Conservation (phyloP, 2,797 vertebrate genomes). For the Bradypodion ventrale region DNA sequence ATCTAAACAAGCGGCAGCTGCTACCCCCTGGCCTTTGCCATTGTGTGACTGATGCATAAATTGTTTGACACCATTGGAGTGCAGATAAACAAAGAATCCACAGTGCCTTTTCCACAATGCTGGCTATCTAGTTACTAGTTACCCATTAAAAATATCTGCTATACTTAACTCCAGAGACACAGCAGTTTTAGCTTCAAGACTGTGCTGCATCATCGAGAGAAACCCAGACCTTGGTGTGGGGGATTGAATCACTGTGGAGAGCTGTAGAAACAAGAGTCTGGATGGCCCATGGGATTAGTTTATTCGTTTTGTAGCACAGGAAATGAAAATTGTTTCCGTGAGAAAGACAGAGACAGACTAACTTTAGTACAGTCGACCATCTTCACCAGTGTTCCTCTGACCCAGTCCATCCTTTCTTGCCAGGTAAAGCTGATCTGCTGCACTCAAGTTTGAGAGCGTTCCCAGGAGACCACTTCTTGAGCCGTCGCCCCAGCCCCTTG, state of each 20-base stretch:
- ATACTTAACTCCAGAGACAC: neutral
- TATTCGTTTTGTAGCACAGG: neutral
- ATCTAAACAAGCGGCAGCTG: neutral
- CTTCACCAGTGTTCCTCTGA: neutral
- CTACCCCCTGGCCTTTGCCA: neutral
- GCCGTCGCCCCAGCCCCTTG: slow-evolving; percentile 73
- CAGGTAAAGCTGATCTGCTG: slow-evolving; percentile 84
- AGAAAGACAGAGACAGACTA: neutral
- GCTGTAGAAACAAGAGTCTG: neutral
- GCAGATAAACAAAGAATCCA: neutral
- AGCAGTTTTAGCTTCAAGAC: neutral
- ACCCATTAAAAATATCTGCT: neutral
- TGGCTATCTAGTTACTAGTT: no score
- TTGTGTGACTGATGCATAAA: neutral
- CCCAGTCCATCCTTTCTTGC: neutral
- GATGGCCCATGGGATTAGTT: neutral
- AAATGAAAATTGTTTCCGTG: neutral
- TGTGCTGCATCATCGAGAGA: neutral
- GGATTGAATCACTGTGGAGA: no score
- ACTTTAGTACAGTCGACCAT: neutral
- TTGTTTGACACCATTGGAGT: neutral
- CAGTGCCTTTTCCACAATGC: neutral
- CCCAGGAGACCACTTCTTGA: slow-evolving; percentile 75
- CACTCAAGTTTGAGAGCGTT: slow-evolving; percentile 82
- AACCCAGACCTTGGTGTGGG: neutral